phyloP scores from a whole-genome alignment of 2,888 invertebrate genomes.

The Meghimatium bilineatum region DNA sequence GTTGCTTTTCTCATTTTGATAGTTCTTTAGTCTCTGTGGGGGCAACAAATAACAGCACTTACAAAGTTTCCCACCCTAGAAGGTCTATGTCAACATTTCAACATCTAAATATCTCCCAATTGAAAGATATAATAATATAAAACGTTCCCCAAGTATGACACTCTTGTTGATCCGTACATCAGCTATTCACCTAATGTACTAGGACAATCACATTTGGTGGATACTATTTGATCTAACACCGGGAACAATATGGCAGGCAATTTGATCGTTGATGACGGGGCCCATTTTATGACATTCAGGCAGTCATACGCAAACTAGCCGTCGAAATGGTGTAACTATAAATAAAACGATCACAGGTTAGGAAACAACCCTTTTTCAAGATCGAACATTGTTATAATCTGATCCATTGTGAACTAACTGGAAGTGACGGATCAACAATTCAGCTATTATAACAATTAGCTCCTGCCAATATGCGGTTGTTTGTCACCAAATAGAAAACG shows the following conservation, averaged over 20 bases:
- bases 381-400: constrained; percentile 3
- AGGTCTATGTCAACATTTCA: constrained; percentile 7
- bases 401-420: not conserved
- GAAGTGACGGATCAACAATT: not conserved
- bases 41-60: not conserved
- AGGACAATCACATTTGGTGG: constrained; percentile 24
- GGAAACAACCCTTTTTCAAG: not conserved
- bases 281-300: not conserved
- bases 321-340: constrained; percentile 9
- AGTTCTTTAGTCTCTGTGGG: not conserved
- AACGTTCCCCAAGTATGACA: not conserved
- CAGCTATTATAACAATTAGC: not conserved
- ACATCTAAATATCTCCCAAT: not conserved
- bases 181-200: constrained; percentile 1
- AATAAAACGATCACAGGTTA: not conserved
- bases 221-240: constrained; percentile 34
- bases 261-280: constrained; percentile 22
- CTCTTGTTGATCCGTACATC: not conserved
- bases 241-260: constrained; percentile 22
- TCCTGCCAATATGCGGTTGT: not conserved
- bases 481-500: no score
- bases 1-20: not conserved
- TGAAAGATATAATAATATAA: not conserved
- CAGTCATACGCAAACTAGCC: not conserved
- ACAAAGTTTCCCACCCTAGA: not conserved